These are phyloP conservation scores for Neodiprion lecontei DNA, from an alignment of 1,140 invertebrate species.

Conservation along the genomic window DNA sequence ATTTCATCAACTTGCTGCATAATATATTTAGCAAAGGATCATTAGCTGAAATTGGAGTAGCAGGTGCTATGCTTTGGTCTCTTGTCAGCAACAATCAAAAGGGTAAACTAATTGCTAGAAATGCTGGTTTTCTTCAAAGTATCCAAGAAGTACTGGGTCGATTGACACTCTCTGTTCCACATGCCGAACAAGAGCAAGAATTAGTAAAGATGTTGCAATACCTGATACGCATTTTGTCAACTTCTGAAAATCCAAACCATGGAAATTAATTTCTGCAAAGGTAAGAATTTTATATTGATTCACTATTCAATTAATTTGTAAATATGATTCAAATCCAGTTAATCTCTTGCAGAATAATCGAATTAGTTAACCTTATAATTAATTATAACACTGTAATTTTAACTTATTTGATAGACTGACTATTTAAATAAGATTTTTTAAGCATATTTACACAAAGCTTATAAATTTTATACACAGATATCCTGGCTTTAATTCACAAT, in stretches of 20 bases:
- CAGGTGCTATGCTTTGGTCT: conserved; percentile 49
- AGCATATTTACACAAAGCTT: too few relatives aligned
- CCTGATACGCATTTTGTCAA: conserved; percentile 42
- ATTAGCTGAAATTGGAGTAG: conserved; percentile 44
- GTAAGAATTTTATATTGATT: background rate
- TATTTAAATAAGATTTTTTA: background rate
- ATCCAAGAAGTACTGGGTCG: conserved; percentile 49
- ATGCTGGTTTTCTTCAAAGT: conserved; percentile 45
- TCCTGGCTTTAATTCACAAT: too few relatives aligned
- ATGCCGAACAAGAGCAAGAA: conserved; percentile 40
- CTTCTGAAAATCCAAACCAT: conserved; percentile 9
- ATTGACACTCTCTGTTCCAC: conserved; percentile 35
- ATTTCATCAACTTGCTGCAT: conserved; percentile 50
- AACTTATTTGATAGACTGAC: background rate
- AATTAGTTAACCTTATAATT: too few relatives aligned
- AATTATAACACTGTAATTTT: too few relatives aligned
- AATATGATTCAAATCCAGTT: background rate
- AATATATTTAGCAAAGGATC: conserved; percentile 45
- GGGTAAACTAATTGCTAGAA: conserved; percentile 51
- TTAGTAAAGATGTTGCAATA: conserved; percentile 48
- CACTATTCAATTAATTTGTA: background rate
- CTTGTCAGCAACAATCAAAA: conserved; percentile 56
- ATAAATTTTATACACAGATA: too few relatives aligned
- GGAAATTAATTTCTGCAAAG: background rate
- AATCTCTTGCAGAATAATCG: too few relatives aligned